Percentiles rank a stretch among this genome's conserved stretches.
Evolutionary conservation across 2,113 vertebrate genomes (phyloP).

Genomic region (Danio rerio): GRCz12tu NC_133187.1:32606001-32606500

Average conservation of each 20-base stretch:
- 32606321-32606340: not conserved
- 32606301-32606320: not conserved
- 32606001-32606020: constrained; percentile 42
- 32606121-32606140: constrained; percentile 27
- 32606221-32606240: not conserved
- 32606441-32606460: not conserved
- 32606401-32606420: not conserved
- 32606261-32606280: too few relatives aligned
- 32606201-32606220: not conserved
- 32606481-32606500: not conserved
- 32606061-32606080: constrained; percentile 48
- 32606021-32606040: constrained; percentile 37
- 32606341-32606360: not conserved
- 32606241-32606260: not conserved
- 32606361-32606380: not conserved
- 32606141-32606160: constrained; percentile 28
- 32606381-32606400: not conserved
- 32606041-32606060: constrained; percentile 46
- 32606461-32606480: not conserved
- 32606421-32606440: not conserved
- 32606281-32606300: not conserved
- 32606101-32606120: constrained; percentile 47
- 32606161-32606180: constrained; percentile 8
- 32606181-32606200: not conserved
- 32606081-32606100: constrained; percentile 43